Base-by-base conservation (phyloP, 2,797 vertebrate genomes). In the Muscicapa comitata region DNA sequence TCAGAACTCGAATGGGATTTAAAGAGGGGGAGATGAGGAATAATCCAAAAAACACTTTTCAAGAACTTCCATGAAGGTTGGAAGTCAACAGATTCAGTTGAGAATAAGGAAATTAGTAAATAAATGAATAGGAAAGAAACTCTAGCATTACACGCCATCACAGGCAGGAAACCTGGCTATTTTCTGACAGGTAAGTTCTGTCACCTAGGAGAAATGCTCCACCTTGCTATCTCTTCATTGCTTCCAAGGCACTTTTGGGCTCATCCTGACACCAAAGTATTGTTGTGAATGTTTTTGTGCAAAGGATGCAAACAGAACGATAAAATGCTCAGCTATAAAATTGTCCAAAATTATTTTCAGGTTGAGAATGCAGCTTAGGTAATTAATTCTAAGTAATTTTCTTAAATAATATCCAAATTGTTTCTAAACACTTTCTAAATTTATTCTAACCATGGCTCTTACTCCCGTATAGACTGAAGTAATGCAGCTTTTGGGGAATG, bases 71-170 rank as follows among this genome's bases (percentile, higher is more conserved):
- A n/a, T 47, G 29, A 38, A 68, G 26, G 31, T 1, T 74, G 26
- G 13, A 91, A 72, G 21, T 23, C 65, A 74, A 86, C 1, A 48
- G 54, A 57, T 23, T 24, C 25, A 66, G 25, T 2, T 43, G 63
- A 7, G 11, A 24, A 25, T 29, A 47, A 76, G 24, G 11, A 47
- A 61, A 51, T 51, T 9, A 37, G 1, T 28, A 50, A 50, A 17
- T 8, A 50, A 58, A 85, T 6, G 1, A 38, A 53, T 2, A 61
- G 48, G 17, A 95, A 82, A 73, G 17, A 54, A 43, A 82, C 1
- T 31, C 13, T 3, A 45, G 21, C 14, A 47, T 20, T 45, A 55
- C 24, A 61, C 0, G 0, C 3, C 23, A 42, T 1, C n/a, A 61
- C 13, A 70, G 63, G 28, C 71, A 94, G 66, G 14, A 73, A 76